Conservation (phyloP, 2,113 vertebrate genomes). For the Zapornia atra region DNA sequence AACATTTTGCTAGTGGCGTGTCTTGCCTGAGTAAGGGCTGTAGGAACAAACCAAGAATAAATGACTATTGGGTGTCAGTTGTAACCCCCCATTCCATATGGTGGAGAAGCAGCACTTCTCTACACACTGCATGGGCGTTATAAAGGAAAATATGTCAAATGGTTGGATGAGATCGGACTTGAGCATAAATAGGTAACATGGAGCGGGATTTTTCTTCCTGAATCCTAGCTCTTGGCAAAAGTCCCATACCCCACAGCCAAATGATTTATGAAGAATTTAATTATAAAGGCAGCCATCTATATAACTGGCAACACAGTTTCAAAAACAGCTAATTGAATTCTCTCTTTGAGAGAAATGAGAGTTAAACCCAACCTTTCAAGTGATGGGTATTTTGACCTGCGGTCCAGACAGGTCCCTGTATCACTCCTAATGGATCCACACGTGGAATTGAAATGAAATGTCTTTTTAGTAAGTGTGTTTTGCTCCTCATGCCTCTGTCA, state of each 20-base stretch:
- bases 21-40: not conserved
- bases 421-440: not conserved
- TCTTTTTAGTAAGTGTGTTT: not conserved
- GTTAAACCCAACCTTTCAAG: not conserved
- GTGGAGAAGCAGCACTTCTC: not conserved
- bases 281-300: not conserved
- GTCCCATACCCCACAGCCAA: not conserved
- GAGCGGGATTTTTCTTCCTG: not conserved
- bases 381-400: not conserved
- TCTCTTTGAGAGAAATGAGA: not conserved
- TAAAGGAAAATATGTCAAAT: not conserved
- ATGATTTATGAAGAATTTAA: not conserved
- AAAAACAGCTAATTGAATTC: not conserved
- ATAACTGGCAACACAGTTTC: not conserved
- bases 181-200: accelerated
- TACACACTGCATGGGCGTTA: not conserved
- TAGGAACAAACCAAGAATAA: not conserved
- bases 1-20: not conserved
- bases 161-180: not conserved
- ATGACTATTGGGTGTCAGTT: not conserved
- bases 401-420: not conserved
- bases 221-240: not conserved
- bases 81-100: not conserved
- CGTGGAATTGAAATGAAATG: not conserved
- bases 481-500: not conserved